Base-by-base conservation (phyloP, 2,888 invertebrate species). In the Scaptomyza polygonia region DNA sequence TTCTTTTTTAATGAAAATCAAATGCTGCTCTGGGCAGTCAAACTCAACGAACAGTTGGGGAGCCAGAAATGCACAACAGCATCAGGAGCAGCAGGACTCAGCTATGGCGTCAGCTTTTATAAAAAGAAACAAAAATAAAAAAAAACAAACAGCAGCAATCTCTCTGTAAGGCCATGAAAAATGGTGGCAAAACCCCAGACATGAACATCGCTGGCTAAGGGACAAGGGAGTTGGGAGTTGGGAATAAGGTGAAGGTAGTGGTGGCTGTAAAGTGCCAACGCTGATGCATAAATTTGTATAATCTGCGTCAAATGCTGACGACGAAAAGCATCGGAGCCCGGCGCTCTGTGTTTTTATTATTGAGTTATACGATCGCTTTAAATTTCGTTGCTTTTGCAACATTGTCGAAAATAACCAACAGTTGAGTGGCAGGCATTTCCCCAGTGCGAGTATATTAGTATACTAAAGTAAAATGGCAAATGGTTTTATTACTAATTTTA, bases 201-300 rank as follows among this genome's bases (percentile, higher is more conserved):
- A 16, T 11, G 12, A 21, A 12, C 12, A 27, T 3, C 6, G 21
- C 5, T 8, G 14, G 9, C 16, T 6, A 12, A 12, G 30, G 30
- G 2, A n/a, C 5, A 1, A n/a, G n/a, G 34, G n/a, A n/a, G n/a
- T n/a, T 32, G 8, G 32, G 12, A 32, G 2, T 6, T n/a, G 7
- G 48, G 54, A 8, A 29, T 43, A 18, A 14, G 36, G 25, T n/a
- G n/a, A n/a, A 29, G 40, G 12, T 18, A n/a, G 25, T 18, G 54
- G 44, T 1, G 43, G 47, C 51, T 53, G 66, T 63, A 66, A 78
- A 87, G 76, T 81, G 72, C 70, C 85, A 84, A 76, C 81, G 67
- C 56, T 84, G 82, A 67, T 82, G 82, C 82, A 87, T 87, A 82
- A 85, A 82, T 82, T 86, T 82, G 85, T 87, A 82, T 87, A 82